Evolutionary conservation across 2,888 invertebrate genomes (phyloP).

Genomic region (Latrodectus hesperus): DNA sequence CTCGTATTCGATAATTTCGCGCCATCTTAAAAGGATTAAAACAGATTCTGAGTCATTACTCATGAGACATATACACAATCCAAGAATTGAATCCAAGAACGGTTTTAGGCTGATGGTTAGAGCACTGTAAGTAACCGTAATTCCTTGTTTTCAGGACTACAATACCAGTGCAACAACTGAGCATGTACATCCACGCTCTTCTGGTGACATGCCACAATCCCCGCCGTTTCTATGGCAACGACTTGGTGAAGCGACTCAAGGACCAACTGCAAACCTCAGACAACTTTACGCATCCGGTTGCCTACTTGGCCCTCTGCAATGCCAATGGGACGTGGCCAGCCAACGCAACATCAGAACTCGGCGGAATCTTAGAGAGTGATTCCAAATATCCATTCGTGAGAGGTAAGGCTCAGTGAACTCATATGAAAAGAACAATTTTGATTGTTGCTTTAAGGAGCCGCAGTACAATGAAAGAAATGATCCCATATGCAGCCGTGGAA

Average conservation of each 20-base stretch:
- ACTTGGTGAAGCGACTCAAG: conserved; percentile 24
- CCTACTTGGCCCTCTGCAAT: conserved; percentile 38
- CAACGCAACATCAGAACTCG: background rate
- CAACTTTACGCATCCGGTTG: conserved; percentile 3
- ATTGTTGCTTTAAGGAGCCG: too few relatives aligned
- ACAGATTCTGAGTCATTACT: too few relatives aligned
- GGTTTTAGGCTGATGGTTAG: too few relatives aligned
- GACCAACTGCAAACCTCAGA: background rate
- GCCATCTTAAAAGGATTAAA: too few relatives aligned
- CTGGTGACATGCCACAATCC: conserved; percentile 31
- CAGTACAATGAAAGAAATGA: too few relatives aligned
- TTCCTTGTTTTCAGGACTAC: background rate
- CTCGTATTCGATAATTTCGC: too few relatives aligned
- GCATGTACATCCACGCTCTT: conserved; percentile 29
- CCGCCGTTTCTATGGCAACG: conserved; percentile 4
- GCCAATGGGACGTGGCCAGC: conserved; percentile 2
- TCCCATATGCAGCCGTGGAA: too few relatives aligned
- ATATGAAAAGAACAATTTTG: too few relatives aligned
- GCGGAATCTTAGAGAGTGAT: background rate
- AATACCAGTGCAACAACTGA: background rate
- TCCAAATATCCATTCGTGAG: conserved; percentile 3
- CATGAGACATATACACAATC: too few relatives aligned
- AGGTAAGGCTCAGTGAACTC: conserved; percentile 1
- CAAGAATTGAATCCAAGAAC: too few relatives aligned
- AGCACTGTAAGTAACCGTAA: too few relatives aligned